These are phyloP conservation scores for Felis catus DNA, from an alignment of 2,113 vertebrate genomes.

Conservation along the genomic window DNA sequence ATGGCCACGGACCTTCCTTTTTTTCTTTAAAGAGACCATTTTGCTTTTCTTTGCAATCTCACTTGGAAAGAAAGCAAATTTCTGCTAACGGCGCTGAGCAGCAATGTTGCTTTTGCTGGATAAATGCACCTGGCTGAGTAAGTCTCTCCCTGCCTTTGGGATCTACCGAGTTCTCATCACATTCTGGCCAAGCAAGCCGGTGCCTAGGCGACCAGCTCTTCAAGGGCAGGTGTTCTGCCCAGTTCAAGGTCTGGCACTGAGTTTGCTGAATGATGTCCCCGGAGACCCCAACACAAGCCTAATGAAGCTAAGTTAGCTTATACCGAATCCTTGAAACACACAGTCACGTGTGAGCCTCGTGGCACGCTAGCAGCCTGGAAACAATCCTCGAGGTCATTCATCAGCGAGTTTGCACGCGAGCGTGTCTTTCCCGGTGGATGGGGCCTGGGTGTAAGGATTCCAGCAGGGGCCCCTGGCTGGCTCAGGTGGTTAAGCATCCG, in stretches of 20 bases:
- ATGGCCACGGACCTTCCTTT: background rate
- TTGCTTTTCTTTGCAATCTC: background rate
- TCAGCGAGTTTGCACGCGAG: background rate
- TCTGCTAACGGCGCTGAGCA: background rate
- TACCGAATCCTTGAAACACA: conserved; percentile 64
- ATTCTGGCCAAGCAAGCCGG: background rate
- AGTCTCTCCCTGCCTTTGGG: background rate
- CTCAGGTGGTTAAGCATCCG: too few species aligned
- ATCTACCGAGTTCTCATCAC: background rate
- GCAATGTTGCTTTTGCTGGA: background rate
- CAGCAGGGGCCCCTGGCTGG: background rate
- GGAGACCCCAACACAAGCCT: conserved; percentile 54
- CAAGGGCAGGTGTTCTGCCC: background rate
- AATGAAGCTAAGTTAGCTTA: conserved; percentile 59
- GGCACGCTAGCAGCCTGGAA: conserved; percentile 51
- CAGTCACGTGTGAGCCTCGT: conserved; percentile 15
- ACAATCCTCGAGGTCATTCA: conserved; percentile 57
- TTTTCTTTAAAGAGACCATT: background rate
- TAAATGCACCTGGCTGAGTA: background rate
- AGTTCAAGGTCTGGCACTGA: background rate
- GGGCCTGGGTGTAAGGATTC: conserved; percentile 65
- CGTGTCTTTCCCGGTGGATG: conserved; percentile 3
- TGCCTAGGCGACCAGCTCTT: background rate
- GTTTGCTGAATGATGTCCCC: background rate
- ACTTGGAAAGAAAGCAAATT: background rate